Evolutionary conservation across 2,797 vertebrate genomes (phyloP), one percentile per base, ranked within the genome.

Genomic region (Anguilla marmorata): DNA sequence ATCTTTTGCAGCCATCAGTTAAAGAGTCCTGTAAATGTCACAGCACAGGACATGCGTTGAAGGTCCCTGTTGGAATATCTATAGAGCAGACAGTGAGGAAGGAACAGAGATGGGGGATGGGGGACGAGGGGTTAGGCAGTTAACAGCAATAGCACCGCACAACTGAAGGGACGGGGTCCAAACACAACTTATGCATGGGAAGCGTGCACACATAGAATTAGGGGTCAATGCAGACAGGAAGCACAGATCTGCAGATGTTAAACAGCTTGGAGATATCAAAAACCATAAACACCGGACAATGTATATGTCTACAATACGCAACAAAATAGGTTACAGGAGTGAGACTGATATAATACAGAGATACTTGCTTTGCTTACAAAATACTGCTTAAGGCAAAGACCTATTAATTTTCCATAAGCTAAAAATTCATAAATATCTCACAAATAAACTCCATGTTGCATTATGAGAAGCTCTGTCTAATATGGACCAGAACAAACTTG

Each of bases 261-360:
- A 93, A 92, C 95, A 96, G 95, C 96, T 97, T 95, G 91, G 90
- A 93, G 90, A 93, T 90, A 93, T 95, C 92, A 93, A 90, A 86
- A 91, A 91, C 85, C 89, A 76, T 89, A 89, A 86, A 83, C 45
- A 45, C 19, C 37, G 19, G 54, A 37, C 21, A 69, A 86, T 86
- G 37, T 74, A 72, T 50, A 86, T 30, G 58, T 72, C 21, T 86
- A 48, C 41, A 69, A 69, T 45, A 69, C 48, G 19, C 37, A 72
- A 21, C 56, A 60, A 76, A 76, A 21, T 14, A 37, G 54, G 56
- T 37, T 58, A 63, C 84, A 60, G 60, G 56, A 19, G 56, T 85
- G 8, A 16, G 5, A 21, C 37, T 19, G 74, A 76, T 33, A 76
- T 37, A 16, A 33, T 3, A 74, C 12, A 76, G 27, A 76, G 72